Percentiles rank a stretch among this genome's conserved stretches.
Conservation (phyloP, 2,113 vertebrate species). For the Myotis brandtii region DNA sequence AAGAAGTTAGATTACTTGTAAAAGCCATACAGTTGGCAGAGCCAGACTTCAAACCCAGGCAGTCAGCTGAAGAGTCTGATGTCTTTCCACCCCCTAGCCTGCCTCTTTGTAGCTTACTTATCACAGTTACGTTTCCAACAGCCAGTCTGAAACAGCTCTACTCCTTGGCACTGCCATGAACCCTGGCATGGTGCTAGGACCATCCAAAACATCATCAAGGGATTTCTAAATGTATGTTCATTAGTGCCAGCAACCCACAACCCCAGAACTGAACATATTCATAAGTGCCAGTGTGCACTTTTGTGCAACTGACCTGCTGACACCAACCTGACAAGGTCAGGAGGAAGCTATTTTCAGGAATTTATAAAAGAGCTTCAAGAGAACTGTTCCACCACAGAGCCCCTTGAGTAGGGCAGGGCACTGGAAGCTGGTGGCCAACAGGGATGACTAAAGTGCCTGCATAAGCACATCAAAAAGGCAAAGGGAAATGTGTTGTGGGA, state of each 20-base stretch:
- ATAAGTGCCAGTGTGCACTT: not conserved
- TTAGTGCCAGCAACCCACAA: not conserved
- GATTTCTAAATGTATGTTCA: not conserved
- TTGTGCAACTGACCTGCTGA: not conserved
- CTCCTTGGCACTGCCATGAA: not conserved
- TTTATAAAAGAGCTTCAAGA: not conserved
- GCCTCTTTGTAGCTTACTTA: not conserved
- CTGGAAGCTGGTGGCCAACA: not conserved
- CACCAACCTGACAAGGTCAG: not conserved
- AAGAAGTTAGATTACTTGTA: not conserved
- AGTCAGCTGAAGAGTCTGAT: not conserved
- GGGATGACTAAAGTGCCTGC: not conserved
- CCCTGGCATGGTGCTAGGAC: not conserved
- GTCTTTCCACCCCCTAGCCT: not conserved
- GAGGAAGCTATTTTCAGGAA: not conserved
- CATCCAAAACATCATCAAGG: not conserved
- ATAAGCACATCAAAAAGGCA: not conserved
- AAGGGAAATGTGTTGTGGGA: constrained; percentile 2
- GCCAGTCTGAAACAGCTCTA: not conserved
- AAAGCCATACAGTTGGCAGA: not conserved
- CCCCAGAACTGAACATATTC: not conserved
- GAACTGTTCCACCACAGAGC: not conserved
- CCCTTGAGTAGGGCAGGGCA: not conserved
- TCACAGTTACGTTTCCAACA: not conserved
- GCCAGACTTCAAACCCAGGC: not conserved